Evolutionary conservation across 1,140 invertebrate species (phyloP), one percentile per base, ranked within the genome.

Genomic region (Heliothis subflexa): DNA sequence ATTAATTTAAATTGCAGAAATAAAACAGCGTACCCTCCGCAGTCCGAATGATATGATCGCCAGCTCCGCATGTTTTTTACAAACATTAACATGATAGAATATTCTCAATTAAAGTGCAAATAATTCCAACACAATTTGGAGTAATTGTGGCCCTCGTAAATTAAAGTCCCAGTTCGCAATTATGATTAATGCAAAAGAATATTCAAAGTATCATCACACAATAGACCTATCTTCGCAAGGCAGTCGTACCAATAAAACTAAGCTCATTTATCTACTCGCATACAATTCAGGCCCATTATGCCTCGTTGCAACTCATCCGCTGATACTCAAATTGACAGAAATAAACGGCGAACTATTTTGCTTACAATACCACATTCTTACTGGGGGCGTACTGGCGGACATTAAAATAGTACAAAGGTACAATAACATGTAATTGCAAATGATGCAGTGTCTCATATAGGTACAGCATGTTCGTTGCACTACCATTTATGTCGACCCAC

Each of bases 361-460:
- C 93, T 88, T 93, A 94, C 91, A 93, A 94, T 94, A 83, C 90
- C 74, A 86, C 88, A 88, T 91, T 88, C 88, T 88, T 88, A 83
- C 82, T 77, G 72, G 77, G 81, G 78, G 79, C 84, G 80, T 86
- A 62, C 72, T 54, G 57, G 49, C 86, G 86, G 84, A 86, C 86
- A 88, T 91, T 92, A 90, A 90, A 79, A 89, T 90, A 89, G 90
- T 87, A 93, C 88, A 91, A 91, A 92, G 87, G 86, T 83, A 94
- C 93, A 94, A 93, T 93, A 93, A 91, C 88, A 82, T 91, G 91
- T 94, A 94, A 94, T 94, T 94, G 93, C 90, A 91, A 93, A 93
- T 93, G 90, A 91, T 94, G 91, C 91, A 93, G 85, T 91, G 92
- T 91, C 91, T 92, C 89, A 91, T 88, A 86, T 88, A 76, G 74